Percentiles rank a stretch among this genome's conserved stretches.
Evolutionary conservation across 2,888 invertebrate genomes (phyloP).

Genomic region (Tetranychus piercei): DNA sequence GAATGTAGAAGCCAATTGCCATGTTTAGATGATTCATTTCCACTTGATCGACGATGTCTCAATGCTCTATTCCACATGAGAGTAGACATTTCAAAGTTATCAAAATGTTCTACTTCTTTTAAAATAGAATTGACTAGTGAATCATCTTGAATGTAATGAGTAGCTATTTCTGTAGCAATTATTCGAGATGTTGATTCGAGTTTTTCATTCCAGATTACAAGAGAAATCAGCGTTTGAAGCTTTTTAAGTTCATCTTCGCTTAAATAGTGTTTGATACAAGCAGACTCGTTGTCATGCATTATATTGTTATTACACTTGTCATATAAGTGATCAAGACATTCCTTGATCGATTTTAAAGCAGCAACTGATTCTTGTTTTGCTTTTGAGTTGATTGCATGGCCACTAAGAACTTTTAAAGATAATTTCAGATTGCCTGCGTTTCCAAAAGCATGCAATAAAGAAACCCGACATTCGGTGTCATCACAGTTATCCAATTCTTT

Average conservation of each 20-base stretch:
- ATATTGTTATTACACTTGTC: background rate
- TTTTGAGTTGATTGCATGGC: slow-evolving; percentile 8
- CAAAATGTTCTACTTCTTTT: slow-evolving; percentile 14
- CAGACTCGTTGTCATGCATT: background rate
- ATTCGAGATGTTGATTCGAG: slow-evolving; percentile 26
- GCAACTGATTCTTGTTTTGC: slow-evolving; percentile 22
- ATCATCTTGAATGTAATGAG: slow-evolving; percentile 20
- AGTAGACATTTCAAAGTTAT: slow-evolving; percentile 20
- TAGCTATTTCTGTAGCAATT: slow-evolving; percentile 26
- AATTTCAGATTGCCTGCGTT: slow-evolving; percentile 18
- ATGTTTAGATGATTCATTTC: background rate
- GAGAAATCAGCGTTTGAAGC: slow-evolving; percentile 1
- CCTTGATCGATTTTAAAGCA: slow-evolving; percentile 19
- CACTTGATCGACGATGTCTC: slow-evolving; percentile 20
- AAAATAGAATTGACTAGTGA: slow-evolving; percentile 13
- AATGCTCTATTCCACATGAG: slow-evolving; percentile 20
- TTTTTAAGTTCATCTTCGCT: background rate
- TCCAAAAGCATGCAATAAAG: slow-evolving; percentile 20
- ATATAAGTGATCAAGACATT: slow-evolving; percentile 15
- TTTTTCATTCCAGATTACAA: slow-evolving; percentile 18
- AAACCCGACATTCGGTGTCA: slow-evolving; percentile 21
- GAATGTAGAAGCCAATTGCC: slow-evolving; percentile 38
- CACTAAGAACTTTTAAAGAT: slow-evolving; percentile 13
- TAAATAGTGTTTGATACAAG: background rate
- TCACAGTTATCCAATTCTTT: slow-evolving; percentile 19